Conservation (phyloP, 2,113 vertebrate species). For the Heterochromis multidens region DNA sequence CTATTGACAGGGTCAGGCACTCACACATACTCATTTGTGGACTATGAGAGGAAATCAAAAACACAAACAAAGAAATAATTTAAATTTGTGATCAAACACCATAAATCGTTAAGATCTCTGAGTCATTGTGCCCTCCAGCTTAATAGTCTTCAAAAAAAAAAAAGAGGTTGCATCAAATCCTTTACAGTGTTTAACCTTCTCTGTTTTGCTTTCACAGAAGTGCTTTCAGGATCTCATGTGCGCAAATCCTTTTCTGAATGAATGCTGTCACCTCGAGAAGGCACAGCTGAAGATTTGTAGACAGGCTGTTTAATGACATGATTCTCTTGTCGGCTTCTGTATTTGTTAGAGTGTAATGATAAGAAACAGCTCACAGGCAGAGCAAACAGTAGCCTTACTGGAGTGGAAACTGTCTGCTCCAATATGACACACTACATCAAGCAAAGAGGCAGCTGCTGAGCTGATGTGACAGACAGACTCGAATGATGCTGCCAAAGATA, state of each 20-base stretch:
- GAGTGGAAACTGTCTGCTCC: constrained; percentile 17
- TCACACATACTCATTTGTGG: not conserved
- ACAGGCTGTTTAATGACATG: not conserved
- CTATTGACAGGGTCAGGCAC: not conserved
- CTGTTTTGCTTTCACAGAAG: not conserved
- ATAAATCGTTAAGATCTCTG: not conserved
- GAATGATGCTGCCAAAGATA: not conserved
- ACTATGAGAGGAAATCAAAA: not conserved
- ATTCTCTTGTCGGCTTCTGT: not conserved
- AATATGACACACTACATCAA: constrained; percentile 27
- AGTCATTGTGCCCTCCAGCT: not conserved
- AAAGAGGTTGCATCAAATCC: not conserved
- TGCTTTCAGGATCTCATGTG: not conserved
- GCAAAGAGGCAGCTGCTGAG: constrained; percentile 16
- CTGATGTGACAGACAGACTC: constrained; percentile 19
- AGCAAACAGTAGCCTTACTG: not conserved
- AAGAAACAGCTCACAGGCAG: constrained; percentile 4
- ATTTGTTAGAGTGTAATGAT: not conserved
- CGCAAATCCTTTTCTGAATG: not conserved
- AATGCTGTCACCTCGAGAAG: not conserved
- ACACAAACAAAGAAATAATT: not conserved
- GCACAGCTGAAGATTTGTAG: not conserved
- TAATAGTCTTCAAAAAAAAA: too few species aligned
- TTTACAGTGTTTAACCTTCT: not conserved
- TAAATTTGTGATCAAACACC: not conserved